These are phyloP conservation scores for Eurystomus glaucurus DNA, from an alignment of 2,797 vertebrate genomes.

Conservation along the genomic window DNA sequence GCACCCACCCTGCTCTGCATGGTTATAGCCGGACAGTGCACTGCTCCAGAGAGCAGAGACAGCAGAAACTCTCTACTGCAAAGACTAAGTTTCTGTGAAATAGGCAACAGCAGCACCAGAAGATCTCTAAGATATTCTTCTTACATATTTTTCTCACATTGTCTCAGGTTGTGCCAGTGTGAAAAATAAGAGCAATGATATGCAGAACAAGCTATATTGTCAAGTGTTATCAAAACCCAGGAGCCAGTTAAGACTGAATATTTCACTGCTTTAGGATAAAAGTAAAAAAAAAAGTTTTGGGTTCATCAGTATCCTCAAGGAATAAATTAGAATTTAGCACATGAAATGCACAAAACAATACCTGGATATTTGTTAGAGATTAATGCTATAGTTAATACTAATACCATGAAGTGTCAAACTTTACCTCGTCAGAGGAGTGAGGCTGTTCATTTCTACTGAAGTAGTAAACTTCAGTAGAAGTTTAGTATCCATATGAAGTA, in stretches of 20 bases:
- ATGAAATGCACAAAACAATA: background rate
- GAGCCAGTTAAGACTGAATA: background rate
- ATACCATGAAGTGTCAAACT: background rate
- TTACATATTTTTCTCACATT: accelerated
- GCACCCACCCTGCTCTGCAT: accelerated
- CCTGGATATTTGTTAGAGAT: background rate
- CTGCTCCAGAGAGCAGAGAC: accelerated
- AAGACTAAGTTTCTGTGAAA: accelerated
- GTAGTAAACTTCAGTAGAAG: background rate
- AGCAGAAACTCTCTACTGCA: accelerated
- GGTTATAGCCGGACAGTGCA: accelerated
- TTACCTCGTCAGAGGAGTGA: background rate
- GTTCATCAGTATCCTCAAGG: background rate
- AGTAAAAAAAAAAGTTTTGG: background rate
- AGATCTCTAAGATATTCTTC: background rate
- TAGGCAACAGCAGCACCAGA: accelerated
- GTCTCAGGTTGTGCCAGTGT: background rate
- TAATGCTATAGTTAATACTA: background rate
- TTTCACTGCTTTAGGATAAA: background rate
- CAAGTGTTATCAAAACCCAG: background rate
- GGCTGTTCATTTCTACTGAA: background rate
- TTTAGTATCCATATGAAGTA: background rate
- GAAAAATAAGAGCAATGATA: background rate
- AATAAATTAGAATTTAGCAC: background rate
- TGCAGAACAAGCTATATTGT: background rate